Conservation (phyloP, 2,888 invertebrate species). For the Synanthedon andrenaeformis region DNA sequence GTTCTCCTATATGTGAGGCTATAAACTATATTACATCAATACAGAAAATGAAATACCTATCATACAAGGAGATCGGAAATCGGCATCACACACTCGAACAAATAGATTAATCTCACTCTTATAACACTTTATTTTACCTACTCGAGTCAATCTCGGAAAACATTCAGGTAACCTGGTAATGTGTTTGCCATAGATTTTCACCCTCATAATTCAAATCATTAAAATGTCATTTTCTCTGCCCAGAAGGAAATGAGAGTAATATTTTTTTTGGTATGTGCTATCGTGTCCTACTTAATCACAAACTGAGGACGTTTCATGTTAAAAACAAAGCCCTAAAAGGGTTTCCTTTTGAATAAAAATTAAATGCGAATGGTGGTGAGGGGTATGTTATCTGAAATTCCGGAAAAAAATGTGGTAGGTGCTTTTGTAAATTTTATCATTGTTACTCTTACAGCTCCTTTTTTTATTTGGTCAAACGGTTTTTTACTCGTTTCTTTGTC, state of each 20-base stretch:
- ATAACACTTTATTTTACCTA: no score
- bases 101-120: no score
- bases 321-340: background rate
- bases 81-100: no score
- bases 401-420: slow-evolving; percentile 4
- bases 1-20: no score
- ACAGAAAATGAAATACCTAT: no score
- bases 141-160: background rate
- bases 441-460: background rate
- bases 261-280: slow-evolving; percentile 23
- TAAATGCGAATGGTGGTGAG: background rate
- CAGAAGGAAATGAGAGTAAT: slow-evolving; percentile 23
- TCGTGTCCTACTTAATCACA: slow-evolving; percentile 25
- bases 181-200: background rate
- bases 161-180: background rate
- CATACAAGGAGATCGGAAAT: no score
- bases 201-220: slow-evolving; percentile 19
- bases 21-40: no score
- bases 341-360: background rate
- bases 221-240: slow-evolving; percentile 27
- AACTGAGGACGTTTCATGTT: slow-evolving; percentile 9
- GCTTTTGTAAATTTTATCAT: slow-evolving; percentile 3
- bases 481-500: no score
- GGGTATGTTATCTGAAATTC: slow-evolving; percentile 1
- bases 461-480: no score